Base-by-base conservation (phyloP, 2,888 invertebrate species). In the Caenorhabditis macrosperma region DNA sequence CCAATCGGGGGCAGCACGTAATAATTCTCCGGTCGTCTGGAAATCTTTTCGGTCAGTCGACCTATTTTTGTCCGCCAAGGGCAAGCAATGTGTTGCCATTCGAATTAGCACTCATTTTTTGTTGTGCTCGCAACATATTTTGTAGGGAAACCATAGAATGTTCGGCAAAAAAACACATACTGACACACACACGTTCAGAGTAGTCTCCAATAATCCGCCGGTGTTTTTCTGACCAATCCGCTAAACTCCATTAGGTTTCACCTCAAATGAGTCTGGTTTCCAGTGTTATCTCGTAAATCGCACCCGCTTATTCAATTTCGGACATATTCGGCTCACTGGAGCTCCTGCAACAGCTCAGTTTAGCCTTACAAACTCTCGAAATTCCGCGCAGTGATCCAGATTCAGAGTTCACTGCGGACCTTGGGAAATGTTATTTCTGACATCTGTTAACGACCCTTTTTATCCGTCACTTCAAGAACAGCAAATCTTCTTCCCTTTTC, bases 361-460 rank as follows among this genome's bases (percentile, higher is more conserved):
- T 33, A n/a, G n/a, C n/a, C n/a, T n/a, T n/a, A n/a, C n/a, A n/a
- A n/a, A n/a, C n/a, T n/a, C n/a, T n/a, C n/a, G n/a, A n/a, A n/a
- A n/a, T n/a, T n/a, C n/a, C n/a, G n/a, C n/a, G n/a, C n/a, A n/a
- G n/a, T n/a, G n/a, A n/a, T n/a, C n/a, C n/a, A n/a, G n/a, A n/a
- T n/a, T n/a, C n/a, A n/a, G n/a, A n/a, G n/a, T n/a, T n/a, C n/a
- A n/a, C n/a, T n/a, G n/a, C n/a, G n/a, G n/a, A n/a, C n/a, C n/a
- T n/a, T n/a, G n/a, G 44, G 44, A 44, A 44, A 44, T 44, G 44
- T n/a, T 48, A 48, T 71, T 69, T 69, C n/a, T 61, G 71, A 71
- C 71, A 61, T 71, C 55, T 44, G 44, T 41, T 71, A 61, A 61
- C 71, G 61, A 61, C 52, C 24, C 54, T 54, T 33, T 64, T 61